Percentiles rank a stretch among this genome's conserved stretches.
Conservation (phyloP, 2,888 invertebrate species). For the Acanthosoma haemorrhoidale region DNA sequence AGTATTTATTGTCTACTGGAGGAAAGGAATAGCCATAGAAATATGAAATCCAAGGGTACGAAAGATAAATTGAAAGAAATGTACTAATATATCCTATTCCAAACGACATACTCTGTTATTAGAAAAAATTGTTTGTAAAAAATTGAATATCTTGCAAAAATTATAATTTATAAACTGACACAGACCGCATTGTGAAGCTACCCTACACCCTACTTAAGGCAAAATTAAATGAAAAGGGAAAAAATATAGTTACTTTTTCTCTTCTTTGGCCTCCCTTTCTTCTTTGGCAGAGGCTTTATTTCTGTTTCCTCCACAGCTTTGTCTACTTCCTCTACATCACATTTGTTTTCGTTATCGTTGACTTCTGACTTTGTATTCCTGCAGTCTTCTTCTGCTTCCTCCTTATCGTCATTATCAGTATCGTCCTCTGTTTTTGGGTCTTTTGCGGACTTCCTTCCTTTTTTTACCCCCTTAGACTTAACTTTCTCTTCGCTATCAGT, state of each 20-base stretch:
- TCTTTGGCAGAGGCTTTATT: background rate
- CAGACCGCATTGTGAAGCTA: no score
- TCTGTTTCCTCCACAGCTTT: background rate
- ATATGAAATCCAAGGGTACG: no score
- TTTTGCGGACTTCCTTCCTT: slow-evolving; percentile 37
- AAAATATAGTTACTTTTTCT: slow-evolving; percentile 6
- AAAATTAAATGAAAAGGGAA: no score
- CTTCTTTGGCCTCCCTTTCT: slow-evolving; percentile 11
- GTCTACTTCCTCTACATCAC: background rate
- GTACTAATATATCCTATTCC: no score
- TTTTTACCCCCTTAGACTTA: slow-evolving; percentile 42
- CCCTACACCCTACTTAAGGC: no score
- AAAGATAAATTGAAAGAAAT: no score
- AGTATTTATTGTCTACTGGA: no score
- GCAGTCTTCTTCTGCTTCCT: slow-evolving; percentile 21
- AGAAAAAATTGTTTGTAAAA: no score
- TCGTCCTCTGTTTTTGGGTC: slow-evolving; percentile 40
- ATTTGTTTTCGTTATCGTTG: background rate
- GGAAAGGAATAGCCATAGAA: no score
- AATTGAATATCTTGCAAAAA: no score
- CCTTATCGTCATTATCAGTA: slow-evolving; percentile 36
- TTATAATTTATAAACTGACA: no score
- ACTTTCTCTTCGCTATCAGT: slow-evolving; percentile 38
- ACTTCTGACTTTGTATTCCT: slow-evolving; percentile 30
- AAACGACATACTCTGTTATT: no score